Conservation (phyloP, 2,797 vertebrate species). For the Decapterus maruadsi region DNA sequence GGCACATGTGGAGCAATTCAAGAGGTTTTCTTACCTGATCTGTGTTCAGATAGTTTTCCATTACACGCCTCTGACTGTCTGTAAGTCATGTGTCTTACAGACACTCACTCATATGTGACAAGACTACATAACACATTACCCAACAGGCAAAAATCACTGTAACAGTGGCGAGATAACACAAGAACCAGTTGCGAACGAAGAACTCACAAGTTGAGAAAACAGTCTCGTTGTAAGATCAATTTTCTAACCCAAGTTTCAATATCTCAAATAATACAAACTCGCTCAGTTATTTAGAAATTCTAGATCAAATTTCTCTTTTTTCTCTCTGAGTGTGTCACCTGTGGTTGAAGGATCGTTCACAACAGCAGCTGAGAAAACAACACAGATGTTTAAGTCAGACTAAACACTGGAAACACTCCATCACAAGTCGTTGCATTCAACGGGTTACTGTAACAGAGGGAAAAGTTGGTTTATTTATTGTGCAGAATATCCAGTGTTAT, state of each 20-base stretch:
- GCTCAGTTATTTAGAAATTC: background rate
- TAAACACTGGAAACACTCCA: background rate
- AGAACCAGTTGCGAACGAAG: background rate
- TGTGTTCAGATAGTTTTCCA: constrained; percentile 75
- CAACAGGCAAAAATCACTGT: background rate
- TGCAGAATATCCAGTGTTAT: background rate
- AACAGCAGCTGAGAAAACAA: background rate
- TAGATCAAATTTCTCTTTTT: background rate
- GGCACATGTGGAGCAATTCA: constrained; percentile 82
- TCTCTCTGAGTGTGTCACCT: background rate
- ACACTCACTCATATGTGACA: background rate
- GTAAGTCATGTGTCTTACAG: background rate
- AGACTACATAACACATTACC: background rate
- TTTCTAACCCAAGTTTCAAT: background rate
- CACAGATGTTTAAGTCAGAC: background rate
- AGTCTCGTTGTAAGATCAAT: background rate
- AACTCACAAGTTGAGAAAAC: background rate
- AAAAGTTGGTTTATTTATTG: no score
- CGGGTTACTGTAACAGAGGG: no score
- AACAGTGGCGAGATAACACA: background rate
- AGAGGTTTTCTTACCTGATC: constrained; percentile 83
- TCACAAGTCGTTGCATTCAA: background rate
- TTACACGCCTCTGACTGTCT: constrained; percentile 11
- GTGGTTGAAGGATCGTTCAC: background rate
- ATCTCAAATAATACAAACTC: background rate